Percentiles rank a stretch among this genome's conserved stretches.
Evolutionary conservation across 1,140 invertebrate genomes (phyloP).

Genomic region (Nephila pilipes): DNA sequence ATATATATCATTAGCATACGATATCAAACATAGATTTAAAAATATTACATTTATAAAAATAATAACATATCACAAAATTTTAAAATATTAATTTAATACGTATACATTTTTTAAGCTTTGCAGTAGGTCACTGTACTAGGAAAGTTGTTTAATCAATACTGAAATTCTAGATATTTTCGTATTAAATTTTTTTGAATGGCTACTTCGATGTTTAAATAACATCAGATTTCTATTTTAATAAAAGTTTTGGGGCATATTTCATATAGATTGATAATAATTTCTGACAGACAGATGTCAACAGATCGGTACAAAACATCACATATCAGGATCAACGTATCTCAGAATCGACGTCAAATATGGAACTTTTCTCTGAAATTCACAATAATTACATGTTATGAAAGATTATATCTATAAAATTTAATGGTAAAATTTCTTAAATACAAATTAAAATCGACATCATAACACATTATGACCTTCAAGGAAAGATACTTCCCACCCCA

Average conservation of each 20-base stretch:
- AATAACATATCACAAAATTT: no score
- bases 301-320: background rate
- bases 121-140: background rate
- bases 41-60: no score
- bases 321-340: background rate
- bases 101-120: no score
- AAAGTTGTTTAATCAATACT: background rate
- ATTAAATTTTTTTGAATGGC: background rate
- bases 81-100: no score
- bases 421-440: background rate
- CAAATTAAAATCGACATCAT: background rate
- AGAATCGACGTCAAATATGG: background rate
- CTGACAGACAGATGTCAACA: slow-evolving; percentile 30
- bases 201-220: no score
- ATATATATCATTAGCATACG: background rate
- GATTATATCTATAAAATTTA: background rate
- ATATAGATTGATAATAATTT: background rate
- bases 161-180: background rate
- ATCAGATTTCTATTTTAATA: no score
- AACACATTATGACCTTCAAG: slow-evolving; percentile 53
- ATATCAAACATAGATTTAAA: background rate
- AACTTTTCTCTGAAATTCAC: background rate
- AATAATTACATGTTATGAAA: background rate
- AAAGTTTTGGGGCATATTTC: background rate
- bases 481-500: slow-evolving; percentile 1